Evolutionary conservation across 2,797 vertebrate species (phyloP).

Genomic region (Garrulus glandarius): DNA sequence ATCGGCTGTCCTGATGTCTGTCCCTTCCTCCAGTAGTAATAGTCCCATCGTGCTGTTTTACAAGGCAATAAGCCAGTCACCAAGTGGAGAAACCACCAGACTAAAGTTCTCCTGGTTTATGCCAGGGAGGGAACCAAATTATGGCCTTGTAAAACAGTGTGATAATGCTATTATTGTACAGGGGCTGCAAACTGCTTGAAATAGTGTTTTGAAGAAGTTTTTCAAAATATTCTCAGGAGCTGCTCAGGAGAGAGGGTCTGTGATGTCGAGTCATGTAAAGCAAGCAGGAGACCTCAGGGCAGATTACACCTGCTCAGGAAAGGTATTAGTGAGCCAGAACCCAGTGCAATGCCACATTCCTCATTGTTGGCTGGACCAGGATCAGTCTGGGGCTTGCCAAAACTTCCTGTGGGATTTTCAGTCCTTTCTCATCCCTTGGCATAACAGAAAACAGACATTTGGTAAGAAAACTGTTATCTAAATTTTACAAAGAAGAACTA

Average conservation of each 20-base stretch:
- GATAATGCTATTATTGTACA: not conserved
- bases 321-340: not conserved
- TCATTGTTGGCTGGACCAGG: rapidly evolving
- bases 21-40: constrained; percentile 19
- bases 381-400: not conserved
- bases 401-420: not conserved
- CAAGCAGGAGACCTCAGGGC: not conserved
- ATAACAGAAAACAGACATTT: not conserved
- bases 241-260: not conserved
- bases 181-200: not conserved
- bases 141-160: constrained; percentile 44
- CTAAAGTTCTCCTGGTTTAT: not conserved
- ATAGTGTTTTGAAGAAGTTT: not conserved
- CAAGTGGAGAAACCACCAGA: constrained; percentile 18
- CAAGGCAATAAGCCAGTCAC: constrained; percentile 43
- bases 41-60: constrained; percentile 48
- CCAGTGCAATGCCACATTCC: not conserved
- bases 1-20: not conserved
- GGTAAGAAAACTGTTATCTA: not conserved
- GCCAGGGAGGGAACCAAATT: not conserved
- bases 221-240: not conserved
- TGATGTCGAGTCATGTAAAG: not conserved
- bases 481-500: not conserved
- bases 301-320: rapidly evolving
- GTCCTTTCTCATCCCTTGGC: not conserved